phyloP scores from a whole-genome alignment of 2,888 invertebrate genomes.

The Ernsta delagoae region DNA sequence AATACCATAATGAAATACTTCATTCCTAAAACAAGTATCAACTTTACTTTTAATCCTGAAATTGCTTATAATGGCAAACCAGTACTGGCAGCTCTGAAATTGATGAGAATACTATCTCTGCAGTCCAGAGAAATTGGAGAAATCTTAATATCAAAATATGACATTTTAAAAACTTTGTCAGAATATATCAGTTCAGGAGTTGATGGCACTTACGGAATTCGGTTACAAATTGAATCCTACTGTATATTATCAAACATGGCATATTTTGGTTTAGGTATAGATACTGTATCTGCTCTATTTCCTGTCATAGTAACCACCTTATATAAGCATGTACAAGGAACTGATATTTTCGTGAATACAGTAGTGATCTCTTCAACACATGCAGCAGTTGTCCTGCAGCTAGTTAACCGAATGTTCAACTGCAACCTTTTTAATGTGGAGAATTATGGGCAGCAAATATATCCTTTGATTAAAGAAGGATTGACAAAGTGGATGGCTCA shows the following conservation, averaged over 20 bases:
- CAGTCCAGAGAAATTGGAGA: conserved; percentile 84
- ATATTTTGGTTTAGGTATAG: conserved; percentile 77
- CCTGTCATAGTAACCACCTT: conserved; percentile 84
- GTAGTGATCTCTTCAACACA: conserved; percentile 84
- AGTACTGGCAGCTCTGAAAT: conserved; percentile 88
- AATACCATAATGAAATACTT: conserved; percentile 85
- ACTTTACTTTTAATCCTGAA: conserved; percentile 67
- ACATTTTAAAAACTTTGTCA: conserved; percentile 81
- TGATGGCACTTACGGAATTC: conserved; percentile 78
- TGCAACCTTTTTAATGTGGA: conserved; percentile 54
- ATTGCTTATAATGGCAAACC: conserved; percentile 87
- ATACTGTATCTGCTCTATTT: conserved; percentile 75
- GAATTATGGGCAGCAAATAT: conserved; percentile 63
- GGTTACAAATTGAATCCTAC: conserved; percentile 87
- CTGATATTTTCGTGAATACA: conserved; percentile 73
- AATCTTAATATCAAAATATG: conserved; percentile 80
- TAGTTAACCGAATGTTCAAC: conserved; percentile 64
- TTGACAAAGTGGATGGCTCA: conserved; percentile 80
- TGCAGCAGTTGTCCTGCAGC: conserved; percentile 82
- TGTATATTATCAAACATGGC: conserved; percentile 84
- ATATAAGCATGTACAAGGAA: conserved; percentile 84
- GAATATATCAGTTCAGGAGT: conserved; percentile 83
- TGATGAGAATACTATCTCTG: conserved; percentile 89
- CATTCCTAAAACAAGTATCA: conserved; percentile 73
- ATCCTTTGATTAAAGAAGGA: conserved; percentile 70